phyloP scores from a whole-genome alignment of 2,888 invertebrate species.

The Caenorhabditis zanzibari region DNA sequence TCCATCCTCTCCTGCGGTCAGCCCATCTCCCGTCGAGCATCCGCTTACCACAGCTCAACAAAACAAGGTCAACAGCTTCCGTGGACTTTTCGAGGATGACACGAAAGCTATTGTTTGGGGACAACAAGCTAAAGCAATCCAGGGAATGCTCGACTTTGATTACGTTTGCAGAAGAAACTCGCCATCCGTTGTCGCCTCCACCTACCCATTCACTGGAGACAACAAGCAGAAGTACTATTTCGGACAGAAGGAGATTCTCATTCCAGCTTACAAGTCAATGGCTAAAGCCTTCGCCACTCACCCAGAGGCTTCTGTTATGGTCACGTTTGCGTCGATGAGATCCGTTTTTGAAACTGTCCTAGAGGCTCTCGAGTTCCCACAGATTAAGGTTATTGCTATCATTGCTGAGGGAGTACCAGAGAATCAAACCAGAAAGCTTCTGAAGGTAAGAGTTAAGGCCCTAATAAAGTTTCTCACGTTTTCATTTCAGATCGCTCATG shows the following conservation, averaged over 20 bases:
- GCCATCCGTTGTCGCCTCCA: constrained; percentile 94
- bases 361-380: constrained; percentile 94
- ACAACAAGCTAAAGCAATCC: constrained; percentile 97
- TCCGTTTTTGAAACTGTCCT: constrained; percentile 97
- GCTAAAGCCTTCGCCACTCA: constrained; percentile 96
- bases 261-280: constrained; percentile 94
- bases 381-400: constrained; percentile 92
- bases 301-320: constrained; percentile 93
- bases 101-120: constrained; percentile 94
- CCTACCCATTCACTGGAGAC: constrained; percentile 96
- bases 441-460: constrained; percentile 84
- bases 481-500: constrained; percentile 85
- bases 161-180: constrained; percentile 93
- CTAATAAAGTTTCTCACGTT: not conserved
- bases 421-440: constrained; percentile 96
- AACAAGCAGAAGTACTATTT: constrained; percentile 99
- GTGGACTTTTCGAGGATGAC: constrained; percentile 79
- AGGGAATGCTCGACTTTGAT: constrained; percentile 96
- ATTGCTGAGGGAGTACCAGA: constrained; percentile 99
- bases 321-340: constrained; percentile 97
- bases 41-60: constrained; percentile 29
- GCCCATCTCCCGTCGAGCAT: constrained; percentile 7
- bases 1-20: constrained; percentile 56
- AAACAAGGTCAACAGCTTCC: constrained; percentile 25
- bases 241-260: constrained; percentile 90